A percentile compares a stretch with the other conserved stretches of the same genome.
Evolutionary conservation across 2,113 vertebrate genomes (phyloP).

Genomic region (Axis porcinus): DNA sequence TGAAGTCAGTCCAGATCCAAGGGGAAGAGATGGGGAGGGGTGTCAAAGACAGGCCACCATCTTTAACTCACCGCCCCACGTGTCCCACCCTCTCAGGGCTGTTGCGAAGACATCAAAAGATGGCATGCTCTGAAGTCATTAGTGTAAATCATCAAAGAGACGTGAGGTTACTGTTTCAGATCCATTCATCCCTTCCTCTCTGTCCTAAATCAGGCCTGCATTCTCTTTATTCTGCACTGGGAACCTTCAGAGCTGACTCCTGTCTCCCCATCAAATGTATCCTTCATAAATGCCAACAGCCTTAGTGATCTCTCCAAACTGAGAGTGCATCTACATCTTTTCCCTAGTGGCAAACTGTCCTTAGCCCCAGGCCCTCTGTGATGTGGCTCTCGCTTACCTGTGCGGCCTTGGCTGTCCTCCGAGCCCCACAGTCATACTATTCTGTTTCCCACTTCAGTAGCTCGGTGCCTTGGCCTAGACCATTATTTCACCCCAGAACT

Average conservation of each 20-base stretch:
- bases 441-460: neutral
- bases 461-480: neutral
- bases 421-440: too few relatives aligned
- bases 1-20: neutral
- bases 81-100: neutral
- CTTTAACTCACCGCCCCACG: neutral
- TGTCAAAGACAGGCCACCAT: neutral
- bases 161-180: neutral
- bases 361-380: neutral
- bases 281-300: neutral
- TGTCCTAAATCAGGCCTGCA: neutral
- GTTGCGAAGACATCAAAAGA: neutral
- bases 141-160: neutral
- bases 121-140: neutral
- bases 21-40: neutral
- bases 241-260: neutral
- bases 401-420: neutral
- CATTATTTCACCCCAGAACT: neutral
- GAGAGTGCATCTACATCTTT: neutral
- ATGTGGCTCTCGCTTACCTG: neutral
- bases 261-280: neutral
- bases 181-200: neutral
- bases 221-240: neutral
- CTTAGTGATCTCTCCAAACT: neutral
- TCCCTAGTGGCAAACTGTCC: neutral